phyloP scores from a whole-genome alignment of 2,113 vertebrate species.

The Connochaetes taurinus region DNA sequence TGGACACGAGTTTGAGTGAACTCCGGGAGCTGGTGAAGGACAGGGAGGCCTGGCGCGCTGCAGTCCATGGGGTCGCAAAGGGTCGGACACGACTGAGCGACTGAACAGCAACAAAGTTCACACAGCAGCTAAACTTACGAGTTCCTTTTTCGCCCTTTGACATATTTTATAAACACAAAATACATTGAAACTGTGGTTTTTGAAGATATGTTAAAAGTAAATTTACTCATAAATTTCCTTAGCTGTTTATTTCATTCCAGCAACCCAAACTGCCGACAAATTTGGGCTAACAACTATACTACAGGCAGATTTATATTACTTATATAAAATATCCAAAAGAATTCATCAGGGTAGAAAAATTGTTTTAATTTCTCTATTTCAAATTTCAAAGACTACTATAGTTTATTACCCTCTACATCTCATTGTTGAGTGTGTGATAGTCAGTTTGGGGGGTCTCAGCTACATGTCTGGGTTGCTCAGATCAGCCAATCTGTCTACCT shows the following conservation, averaged over 20 bases:
- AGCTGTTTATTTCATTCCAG: background rate
- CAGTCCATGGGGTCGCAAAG: background rate
- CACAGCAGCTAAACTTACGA: background rate
- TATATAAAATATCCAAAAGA: background rate
- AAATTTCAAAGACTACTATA: background rate
- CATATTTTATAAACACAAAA: background rate
- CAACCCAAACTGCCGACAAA: background rate
- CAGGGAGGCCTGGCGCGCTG: accelerated
- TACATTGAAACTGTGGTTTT: background rate
- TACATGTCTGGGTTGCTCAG: background rate
- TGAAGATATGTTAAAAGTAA: background rate
- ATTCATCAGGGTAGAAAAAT: background rate
- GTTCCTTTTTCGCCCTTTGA: background rate
- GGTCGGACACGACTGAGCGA: accelerated
- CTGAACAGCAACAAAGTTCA: background rate
- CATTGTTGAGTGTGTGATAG: background rate
- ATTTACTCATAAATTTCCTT: background rate
- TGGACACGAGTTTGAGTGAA: background rate
- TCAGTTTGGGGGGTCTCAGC: background rate
- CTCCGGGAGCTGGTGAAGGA: background rate
- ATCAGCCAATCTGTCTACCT: background rate
- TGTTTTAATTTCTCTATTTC: background rate
- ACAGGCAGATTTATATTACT: too few relatives aligned
- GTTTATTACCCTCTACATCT: background rate
- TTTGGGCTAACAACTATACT: background rate